These are phyloP conservation scores for Trissoscelio sp. DNA, from an alignment of 2,888 invertebrate species.

Conservation along the genomic window DNA sequence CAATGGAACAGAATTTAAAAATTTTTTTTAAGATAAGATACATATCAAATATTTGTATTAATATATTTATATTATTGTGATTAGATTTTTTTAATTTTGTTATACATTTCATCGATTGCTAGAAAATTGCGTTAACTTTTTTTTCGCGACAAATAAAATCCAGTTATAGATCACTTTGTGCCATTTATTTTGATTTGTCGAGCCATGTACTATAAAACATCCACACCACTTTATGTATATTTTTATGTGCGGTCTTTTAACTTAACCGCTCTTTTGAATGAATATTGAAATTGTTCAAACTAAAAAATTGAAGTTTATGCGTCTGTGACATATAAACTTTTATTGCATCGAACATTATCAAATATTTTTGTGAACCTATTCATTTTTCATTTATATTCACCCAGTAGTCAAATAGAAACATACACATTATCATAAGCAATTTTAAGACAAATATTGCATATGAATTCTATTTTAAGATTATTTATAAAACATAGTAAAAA, in stretches of 20 bases:
- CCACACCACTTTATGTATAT: constrained; percentile 41
- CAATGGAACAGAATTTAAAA: too few species aligned
- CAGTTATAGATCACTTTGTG: constrained; percentile 39
- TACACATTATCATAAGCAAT: too few species aligned
- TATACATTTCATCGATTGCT: too few species aligned
- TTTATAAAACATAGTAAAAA: too few species aligned
- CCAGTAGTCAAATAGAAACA: too few species aligned
- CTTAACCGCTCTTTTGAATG: constrained; percentile 47
- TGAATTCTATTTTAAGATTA: too few species aligned
- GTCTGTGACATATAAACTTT: constrained; percentile 43
- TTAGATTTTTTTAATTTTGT: not conserved
- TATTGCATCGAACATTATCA: not conserved
- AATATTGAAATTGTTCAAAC: constrained; percentile 40
- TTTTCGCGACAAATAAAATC: constrained; percentile 29
- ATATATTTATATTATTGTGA: not conserved
- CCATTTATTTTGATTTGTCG: constrained; percentile 58
- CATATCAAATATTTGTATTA: too few species aligned
- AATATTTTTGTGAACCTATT: not conserved
- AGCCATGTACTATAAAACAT: constrained; percentile 40
- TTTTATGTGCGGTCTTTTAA: constrained; percentile 55
- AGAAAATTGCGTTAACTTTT: not conserved
- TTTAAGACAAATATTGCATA: too few species aligned
- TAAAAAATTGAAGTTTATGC: constrained; percentile 48
- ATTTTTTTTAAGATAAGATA: too few species aligned
- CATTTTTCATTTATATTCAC: too few species aligned